Evolutionary conservation across 2,888 invertebrate species (phyloP).

Genomic region (Tenodera sinensis): DNA sequence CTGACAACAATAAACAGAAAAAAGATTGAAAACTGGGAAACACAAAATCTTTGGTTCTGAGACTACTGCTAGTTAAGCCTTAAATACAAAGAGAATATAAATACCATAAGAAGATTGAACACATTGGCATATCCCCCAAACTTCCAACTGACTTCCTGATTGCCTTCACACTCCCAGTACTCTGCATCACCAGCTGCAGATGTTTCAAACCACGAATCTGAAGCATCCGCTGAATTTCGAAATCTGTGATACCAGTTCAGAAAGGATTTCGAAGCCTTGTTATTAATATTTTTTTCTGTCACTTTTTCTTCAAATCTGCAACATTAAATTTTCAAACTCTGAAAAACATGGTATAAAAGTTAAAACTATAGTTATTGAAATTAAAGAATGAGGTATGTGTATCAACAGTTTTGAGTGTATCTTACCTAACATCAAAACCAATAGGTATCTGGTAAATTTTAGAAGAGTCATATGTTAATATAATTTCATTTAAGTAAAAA

Average conservation of each 20-base stretch:
- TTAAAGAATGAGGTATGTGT: background rate
- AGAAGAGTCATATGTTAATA: background rate
- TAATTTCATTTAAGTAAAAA: too few relatives aligned
- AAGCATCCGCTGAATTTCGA: background rate
- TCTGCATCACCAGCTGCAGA: background rate
- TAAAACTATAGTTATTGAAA: background rate
- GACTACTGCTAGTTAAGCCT: too few relatives aligned
- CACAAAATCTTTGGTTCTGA: too few relatives aligned
- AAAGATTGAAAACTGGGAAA: too few relatives aligned
- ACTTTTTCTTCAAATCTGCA: slow-evolving; percentile 27
- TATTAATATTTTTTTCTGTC: background rate
- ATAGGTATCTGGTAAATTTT: too few relatives aligned
- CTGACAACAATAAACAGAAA: too few relatives aligned
- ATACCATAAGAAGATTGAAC: slow-evolving; percentile 65
- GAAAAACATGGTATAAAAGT: background rate
- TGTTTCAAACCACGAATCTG: slow-evolving; percentile 2
- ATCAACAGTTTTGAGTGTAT: background rate
- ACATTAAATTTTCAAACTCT: background rate
- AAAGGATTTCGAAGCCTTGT: slow-evolving; percentile 46
- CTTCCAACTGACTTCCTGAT: background rate
- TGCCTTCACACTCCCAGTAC: background rate
- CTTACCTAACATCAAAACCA: background rate
- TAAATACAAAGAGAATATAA: background rate
- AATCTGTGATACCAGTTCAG: background rate
- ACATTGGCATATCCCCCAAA: slow-evolving; percentile 59